Base-by-base conservation (phyloP, 2,113 vertebrate species). In the Catharus bicknelli region DNA sequence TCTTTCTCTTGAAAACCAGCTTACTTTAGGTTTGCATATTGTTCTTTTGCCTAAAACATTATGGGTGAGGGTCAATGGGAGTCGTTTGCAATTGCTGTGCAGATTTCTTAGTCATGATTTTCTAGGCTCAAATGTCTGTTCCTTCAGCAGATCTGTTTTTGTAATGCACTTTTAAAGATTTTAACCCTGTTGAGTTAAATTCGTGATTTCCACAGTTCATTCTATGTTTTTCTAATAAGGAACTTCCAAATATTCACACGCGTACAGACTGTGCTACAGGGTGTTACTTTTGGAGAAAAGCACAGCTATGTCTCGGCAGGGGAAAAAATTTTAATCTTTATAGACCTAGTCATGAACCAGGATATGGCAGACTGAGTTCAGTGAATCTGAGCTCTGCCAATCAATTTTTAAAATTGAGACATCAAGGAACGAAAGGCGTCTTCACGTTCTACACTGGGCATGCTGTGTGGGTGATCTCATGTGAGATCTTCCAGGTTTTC, bases 261-360 rank as follows among this genome's bases (percentile, higher is more conserved):
- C 13, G 5, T 66, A 34, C 26, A 74, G 47, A 20, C 10, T 57
- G 51, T 74, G 38, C 22, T 83, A 42, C 23, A 62, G 11, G 25
- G 40, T 72, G 42, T 40, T 94, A 9, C 16, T 82, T 86, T 43
- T 79, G 61, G 42, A 36, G 25, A 84, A 88, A 81, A 86, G 11
- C 21, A 66, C 11, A 69, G 20, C 20, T 70, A 13, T 25, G 18
- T 67, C 40, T 76, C n/a, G 70, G 30, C 22, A 79, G 8, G 12
- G 17, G 10, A 26, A 48, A 38, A 11, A 43, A 23, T 9, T 22
- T 36, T 43, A 22, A 36, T 45, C 25, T 66, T 75, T 30, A 26
- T 9, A 74, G 74, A 63, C 19, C 11, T 63, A 75, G 25, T 64
- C 7, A 32, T 45, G 57, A 48, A n/a, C 13, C 27, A 84, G 34